Conservation (phyloP, 2,113 vertebrate species). For the Ammodytes marinus region DNA sequence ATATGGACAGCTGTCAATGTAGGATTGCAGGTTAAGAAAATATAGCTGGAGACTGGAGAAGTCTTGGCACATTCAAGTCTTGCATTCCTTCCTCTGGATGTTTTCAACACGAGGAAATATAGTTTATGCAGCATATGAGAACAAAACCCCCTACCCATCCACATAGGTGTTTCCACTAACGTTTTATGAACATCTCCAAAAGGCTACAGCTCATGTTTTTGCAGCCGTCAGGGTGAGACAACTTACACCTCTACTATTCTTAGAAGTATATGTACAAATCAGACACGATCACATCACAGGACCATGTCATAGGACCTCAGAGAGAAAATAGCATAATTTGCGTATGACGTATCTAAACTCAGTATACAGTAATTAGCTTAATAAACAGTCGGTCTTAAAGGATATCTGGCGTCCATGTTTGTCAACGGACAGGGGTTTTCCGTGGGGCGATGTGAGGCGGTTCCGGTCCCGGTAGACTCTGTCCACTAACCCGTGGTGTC, state of each 20-base stretch:
- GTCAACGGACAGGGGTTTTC: conserved; percentile 91
- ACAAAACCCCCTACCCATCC: too few species aligned
- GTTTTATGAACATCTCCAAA: conserved; percentile 5
- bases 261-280: too few species aligned
- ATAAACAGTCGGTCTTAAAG: conserved; percentile 74
- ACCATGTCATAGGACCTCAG: too few species aligned
- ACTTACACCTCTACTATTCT: too few species aligned
- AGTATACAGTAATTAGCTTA: background rate
- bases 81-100: background rate
- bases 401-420: conserved; percentile 97
- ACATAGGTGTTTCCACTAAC: conserved; percentile 1
- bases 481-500: conserved; percentile 95
- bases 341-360: background rate
- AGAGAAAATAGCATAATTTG: too few species aligned
- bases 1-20: conserved; percentile 96
- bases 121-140: background rate
- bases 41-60: conserved; percentile 29
- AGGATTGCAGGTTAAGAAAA: conserved; percentile 72
- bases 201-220: too few species aligned
- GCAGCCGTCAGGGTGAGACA: too few species aligned
- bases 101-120: background rate
- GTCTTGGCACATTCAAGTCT: conserved; percentile 20
- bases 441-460: conserved; percentile 91
- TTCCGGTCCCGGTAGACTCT: conserved; percentile 93
- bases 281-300: too few species aligned